These are phyloP conservation scores for Caenorhabditis sp. DNA, from an alignment of 2,888 invertebrate species.

Conservation along the genomic window DNA sequence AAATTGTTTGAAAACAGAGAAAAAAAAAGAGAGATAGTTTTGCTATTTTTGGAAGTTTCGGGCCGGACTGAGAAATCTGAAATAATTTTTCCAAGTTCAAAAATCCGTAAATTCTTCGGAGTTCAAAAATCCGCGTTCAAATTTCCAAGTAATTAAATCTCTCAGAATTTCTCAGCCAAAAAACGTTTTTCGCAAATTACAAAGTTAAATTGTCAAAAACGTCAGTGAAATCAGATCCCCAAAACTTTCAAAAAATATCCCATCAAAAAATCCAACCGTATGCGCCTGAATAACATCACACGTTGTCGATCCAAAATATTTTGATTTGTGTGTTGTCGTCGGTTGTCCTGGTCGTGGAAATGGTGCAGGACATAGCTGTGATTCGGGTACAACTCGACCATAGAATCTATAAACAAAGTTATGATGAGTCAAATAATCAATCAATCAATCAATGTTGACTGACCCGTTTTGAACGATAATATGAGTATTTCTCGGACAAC, in stretches of 20 bases:
- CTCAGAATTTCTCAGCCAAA: too few relatives aligned
- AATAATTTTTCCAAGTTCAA: too few relatives aligned
- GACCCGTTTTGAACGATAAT: constrained; percentile 74
- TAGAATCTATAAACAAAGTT: constrained; percentile 54
- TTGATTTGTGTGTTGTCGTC: background rate
- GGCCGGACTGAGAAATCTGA: too few relatives aligned
- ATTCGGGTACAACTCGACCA: constrained; percentile 68
- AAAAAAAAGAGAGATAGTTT: too few relatives aligned
- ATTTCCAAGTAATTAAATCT: too few relatives aligned
- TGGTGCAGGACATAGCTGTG: constrained; percentile 63
- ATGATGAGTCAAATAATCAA: background rate
- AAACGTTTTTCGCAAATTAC: too few relatives aligned
- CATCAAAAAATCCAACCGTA: constrained; percentile 40
- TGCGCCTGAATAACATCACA: constrained; percentile 69
- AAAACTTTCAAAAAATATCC: background rate
- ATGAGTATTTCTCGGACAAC: constrained; percentile 89
- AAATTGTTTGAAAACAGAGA: too few relatives aligned
- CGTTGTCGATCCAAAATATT: constrained; percentile 20
- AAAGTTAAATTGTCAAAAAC: too few relatives aligned
- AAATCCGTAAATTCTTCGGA: too few relatives aligned
- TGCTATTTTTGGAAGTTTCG: too few relatives aligned
- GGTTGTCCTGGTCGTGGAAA: constrained; percentile 13
- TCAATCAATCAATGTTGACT: background rate
- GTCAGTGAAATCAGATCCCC: too few relatives aligned
- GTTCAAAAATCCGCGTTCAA: too few relatives aligned